Percentiles rank a stretch among this genome's conserved stretches.
These are phyloP conservation scores for Climacteris rufus DNA, from an alignment of 2,113 vertebrate genomes.

Conservation along the genomic window DNA sequence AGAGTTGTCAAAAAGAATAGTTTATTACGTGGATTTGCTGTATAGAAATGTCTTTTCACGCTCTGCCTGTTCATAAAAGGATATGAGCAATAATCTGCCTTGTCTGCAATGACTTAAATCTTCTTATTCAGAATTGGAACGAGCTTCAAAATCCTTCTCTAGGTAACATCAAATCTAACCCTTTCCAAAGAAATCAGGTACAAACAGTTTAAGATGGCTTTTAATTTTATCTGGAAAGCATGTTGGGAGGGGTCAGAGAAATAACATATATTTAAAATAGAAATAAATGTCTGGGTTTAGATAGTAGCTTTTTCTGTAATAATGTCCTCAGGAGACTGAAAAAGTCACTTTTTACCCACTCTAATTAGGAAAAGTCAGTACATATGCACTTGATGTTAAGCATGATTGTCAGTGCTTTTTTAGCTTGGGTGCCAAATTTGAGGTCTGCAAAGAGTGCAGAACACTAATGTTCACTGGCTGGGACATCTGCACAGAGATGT, in stretches of 20 bases:
- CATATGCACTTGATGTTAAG: background rate
- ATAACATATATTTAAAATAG: background rate
- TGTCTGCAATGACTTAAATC: background rate
- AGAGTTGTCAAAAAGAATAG: background rate
- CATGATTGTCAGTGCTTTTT: background rate
- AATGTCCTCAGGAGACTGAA: background rate
- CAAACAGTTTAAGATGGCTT: background rate
- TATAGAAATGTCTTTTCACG: background rate
- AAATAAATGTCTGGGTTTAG: background rate
- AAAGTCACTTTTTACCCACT: background rate
- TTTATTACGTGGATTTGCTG: background rate
- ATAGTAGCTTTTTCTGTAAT: background rate
- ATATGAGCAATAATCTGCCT: slow-evolving; percentile 6
- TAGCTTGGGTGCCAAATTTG: background rate
- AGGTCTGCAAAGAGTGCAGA: background rate
- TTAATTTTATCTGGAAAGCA: background rate
- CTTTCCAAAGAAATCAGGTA: background rate
- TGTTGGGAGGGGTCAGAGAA: background rate
- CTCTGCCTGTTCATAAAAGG: slow-evolving; percentile 6
- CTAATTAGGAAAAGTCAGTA: background rate
- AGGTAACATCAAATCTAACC: background rate
- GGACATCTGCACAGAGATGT: background rate
- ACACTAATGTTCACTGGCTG: rapidly evolving
- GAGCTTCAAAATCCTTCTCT: background rate
- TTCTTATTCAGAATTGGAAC: background rate